These are phyloP conservation scores for Tauraco hartlaubi DNA, from an alignment of 2,797 vertebrate species.

Conservation along the genomic window DNA sequence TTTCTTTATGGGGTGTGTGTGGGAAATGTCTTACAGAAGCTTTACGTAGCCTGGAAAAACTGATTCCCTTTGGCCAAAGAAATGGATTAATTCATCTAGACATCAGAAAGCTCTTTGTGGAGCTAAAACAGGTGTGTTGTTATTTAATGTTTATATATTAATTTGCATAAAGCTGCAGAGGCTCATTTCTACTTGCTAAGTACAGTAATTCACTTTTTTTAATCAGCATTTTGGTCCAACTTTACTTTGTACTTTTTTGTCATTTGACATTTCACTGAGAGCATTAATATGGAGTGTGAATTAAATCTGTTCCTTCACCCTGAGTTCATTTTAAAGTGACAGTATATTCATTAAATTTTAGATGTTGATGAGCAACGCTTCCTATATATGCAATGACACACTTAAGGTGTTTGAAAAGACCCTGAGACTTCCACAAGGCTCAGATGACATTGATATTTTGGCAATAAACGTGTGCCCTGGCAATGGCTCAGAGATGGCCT, in stretches of 20 bases:
- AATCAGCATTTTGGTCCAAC: not conserved
- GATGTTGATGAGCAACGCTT: slow-evolving; percentile 38
- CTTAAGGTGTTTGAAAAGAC: not conserved
- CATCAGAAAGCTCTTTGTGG: slow-evolving; percentile 25
- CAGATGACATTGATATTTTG: not conserved
- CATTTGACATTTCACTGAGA: not conserved
- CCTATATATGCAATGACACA: not conserved
- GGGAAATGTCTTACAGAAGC: slow-evolving; percentile 48
- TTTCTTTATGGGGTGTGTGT: not conserved
- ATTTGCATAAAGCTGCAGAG: not conserved
- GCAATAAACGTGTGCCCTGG: not conserved
- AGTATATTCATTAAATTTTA: not conserved
- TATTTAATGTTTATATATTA: not conserved
- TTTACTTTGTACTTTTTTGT: not conserved
- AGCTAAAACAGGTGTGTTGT: slow-evolving; percentile 58
- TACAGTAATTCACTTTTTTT: not conserved
- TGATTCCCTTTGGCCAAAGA: not conserved
- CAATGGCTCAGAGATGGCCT: not conserved
- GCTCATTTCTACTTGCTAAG: not conserved
- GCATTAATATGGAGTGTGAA: not conserved
- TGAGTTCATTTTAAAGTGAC: not conserved
- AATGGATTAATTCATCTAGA: slow-evolving; percentile 1
- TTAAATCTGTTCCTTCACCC: not conserved
- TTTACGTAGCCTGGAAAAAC: slow-evolving; percentile 6
- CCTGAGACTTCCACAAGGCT: not conserved